Evolutionary conservation across 2,888 invertebrate genomes (phyloP).

Genomic region (Andrena minutula): DNA sequence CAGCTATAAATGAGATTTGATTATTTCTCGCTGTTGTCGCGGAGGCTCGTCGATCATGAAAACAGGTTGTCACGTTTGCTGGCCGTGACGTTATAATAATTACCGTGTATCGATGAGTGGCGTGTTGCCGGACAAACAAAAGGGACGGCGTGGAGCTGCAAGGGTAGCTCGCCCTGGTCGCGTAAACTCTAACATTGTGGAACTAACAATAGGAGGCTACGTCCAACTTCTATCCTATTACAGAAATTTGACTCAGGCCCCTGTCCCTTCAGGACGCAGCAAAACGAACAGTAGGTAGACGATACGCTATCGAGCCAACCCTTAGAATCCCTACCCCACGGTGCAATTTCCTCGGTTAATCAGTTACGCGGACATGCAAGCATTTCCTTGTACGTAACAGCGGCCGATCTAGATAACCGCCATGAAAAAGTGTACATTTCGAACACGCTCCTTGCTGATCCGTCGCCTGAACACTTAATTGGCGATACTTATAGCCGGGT

Average conservation of each 20-base stretch:
- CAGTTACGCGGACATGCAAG: constrained; percentile 34
- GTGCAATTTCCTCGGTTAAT: constrained; percentile 28
- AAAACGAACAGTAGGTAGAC: background rate
- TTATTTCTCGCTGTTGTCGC: constrained; percentile 43
- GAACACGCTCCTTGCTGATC: constrained; percentile 7
- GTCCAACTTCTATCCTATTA: background rate
- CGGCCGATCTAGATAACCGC: constrained; percentile 25
- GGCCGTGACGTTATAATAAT: constrained; percentile 27
- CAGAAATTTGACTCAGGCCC: background rate
- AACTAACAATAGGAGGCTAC: no score
- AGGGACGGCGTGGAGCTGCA: no score
- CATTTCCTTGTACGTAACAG: constrained; percentile 19
- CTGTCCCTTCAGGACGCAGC: background rate
- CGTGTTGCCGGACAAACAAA: background rate
- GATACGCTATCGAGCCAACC: background rate
- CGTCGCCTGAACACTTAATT: constrained; percentile 35
- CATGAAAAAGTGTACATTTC: constrained; percentile 11
- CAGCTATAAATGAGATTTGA: constrained; percentile 59
- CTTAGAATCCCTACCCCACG: background rate
- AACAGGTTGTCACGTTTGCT: constrained; percentile 19
- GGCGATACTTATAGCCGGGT: background rate
- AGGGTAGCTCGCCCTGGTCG: no score
- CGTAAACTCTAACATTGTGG: no score
- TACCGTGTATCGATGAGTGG: constrained; percentile 25
- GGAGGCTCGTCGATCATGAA: constrained; percentile 31